Evolutionary conservation across 2,888 invertebrate genomes (phyloP).

Genomic region (Helobdella robusta): DNA sequence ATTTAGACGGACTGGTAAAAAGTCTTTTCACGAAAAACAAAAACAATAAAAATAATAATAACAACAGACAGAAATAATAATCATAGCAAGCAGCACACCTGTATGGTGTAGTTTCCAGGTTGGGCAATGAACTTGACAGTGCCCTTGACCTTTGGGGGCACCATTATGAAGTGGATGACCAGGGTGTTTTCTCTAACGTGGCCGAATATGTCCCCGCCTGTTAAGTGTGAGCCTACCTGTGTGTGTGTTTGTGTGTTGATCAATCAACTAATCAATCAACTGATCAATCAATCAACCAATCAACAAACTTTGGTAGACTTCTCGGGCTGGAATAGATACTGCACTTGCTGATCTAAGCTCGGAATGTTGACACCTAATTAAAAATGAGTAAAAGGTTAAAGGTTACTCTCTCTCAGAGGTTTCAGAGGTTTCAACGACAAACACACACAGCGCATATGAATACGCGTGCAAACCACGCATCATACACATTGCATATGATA

Average conservation of each 20-base stretch:
- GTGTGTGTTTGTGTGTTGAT: background rate
- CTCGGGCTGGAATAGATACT: conserved; percentile 49
- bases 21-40: background rate
- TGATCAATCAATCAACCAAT: background rate
- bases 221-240: conserved; percentile 86
- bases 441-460: too few relatives aligned
- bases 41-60: background rate
- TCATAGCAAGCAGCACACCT: conserved; percentile 53
- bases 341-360: conserved; percentile 65
- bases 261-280: background rate
- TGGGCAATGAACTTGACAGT: conserved; percentile 91
- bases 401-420: too few relatives aligned
- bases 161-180: conserved; percentile 89
- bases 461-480: too few relatives aligned
- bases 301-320: conserved; percentile 21
- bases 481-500: too few relatives aligned
- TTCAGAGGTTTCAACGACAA: too few relatives aligned
- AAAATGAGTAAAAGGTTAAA: too few relatives aligned
- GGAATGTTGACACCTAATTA: conserved; percentile 92
- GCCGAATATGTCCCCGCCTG: conserved; percentile 93
- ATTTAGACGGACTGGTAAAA: too few relatives aligned
- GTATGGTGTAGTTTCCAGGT: conserved; percentile 77
- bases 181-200: conserved; percentile 92
- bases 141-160: conserved; percentile 88
- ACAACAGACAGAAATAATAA: too few relatives aligned